A percentile compares a stretch with the other conserved stretches of the same genome.
phyloP scores from a whole-genome alignment of 1,140 invertebrate species.

The Spodoptera litura region DNA sequence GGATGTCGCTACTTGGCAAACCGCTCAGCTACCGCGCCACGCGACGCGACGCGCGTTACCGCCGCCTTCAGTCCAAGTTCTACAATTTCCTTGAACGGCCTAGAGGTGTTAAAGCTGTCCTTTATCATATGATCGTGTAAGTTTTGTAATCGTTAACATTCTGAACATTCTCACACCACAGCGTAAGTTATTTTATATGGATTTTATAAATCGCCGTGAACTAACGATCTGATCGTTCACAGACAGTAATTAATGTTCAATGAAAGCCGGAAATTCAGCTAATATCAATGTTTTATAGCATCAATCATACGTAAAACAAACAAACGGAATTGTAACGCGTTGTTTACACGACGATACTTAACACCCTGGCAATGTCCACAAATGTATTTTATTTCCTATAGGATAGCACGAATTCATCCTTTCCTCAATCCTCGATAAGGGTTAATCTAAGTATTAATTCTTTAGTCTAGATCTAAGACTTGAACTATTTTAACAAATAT shows the following conservation, averaged over 20 bases:
- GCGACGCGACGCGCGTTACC: slow-evolving; percentile 95
- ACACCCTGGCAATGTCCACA: neutral
- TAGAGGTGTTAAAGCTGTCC: slow-evolving; percentile 92
- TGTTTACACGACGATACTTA: slow-evolving; percentile 3
- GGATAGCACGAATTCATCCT: too few species aligned
- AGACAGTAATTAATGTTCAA: neutral
- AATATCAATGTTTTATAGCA: slow-evolving; percentile 28
- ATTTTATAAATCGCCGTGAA: slow-evolving; percentile 2
- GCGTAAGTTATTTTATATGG: slow-evolving; percentile 13
- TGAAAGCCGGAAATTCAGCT: neutral
- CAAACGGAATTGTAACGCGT: neutral
- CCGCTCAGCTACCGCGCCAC: slow-evolving; percentile 95
- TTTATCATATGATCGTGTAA: slow-evolving; percentile 98
- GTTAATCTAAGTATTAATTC: neutral
- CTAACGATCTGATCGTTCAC: neutral
- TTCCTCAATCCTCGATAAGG: neutral
- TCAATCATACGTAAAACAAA: slow-evolving; percentile 16
- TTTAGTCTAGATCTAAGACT: too few species aligned
- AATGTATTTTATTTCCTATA: neutral
- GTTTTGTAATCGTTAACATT: slow-evolving; percentile 73
- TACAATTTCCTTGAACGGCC: slow-evolving; percentile 98
- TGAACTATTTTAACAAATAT: neutral
- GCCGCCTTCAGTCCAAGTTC: slow-evolving; percentile 94
- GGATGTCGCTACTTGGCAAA: slow-evolving; percentile 96
- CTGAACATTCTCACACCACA: neutral